Evolutionary conservation across 2,113 vertebrate genomes (phyloP).

Genomic region (Chionomys nivalis): DNA sequence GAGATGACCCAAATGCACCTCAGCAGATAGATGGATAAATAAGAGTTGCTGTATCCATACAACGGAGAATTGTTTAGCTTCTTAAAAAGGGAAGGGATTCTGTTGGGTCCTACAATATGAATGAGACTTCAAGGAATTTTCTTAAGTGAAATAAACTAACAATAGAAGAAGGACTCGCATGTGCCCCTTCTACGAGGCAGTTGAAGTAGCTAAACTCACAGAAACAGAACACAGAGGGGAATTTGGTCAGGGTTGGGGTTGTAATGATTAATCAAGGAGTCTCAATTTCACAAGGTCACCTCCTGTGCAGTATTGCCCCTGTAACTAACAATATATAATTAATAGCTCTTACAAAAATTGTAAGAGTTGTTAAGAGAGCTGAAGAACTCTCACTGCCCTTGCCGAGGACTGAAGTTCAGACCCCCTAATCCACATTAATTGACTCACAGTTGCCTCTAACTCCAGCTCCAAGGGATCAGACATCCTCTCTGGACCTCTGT

Average conservation of each 20-base stretch:
- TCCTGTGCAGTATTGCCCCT: background rate
- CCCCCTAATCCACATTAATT: background rate
- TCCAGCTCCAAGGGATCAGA: background rate
- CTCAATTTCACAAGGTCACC: background rate
- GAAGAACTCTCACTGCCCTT: background rate
- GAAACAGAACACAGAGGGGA: background rate
- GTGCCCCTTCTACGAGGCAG: background rate
- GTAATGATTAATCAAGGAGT: background rate
- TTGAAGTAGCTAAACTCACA: background rate
- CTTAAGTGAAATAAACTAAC: background rate
- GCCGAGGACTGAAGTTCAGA: too few species aligned
- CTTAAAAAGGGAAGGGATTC: background rate
- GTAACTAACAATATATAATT: background rate
- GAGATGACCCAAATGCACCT: background rate
- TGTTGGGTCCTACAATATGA: background rate
- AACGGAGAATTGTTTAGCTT: background rate
- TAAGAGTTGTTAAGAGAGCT: background rate
- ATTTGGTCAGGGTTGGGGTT: rapidly evolving
- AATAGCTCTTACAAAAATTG: background rate
- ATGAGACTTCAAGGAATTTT: background rate
- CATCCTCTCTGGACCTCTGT: background rate
- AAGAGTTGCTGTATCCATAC: background rate
- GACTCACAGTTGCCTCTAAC: background rate
- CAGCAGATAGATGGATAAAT: background rate
- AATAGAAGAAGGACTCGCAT: background rate